phyloP scores from a whole-genome alignment of 2,888 invertebrate genomes.

The Sturmia bella region DNA sequence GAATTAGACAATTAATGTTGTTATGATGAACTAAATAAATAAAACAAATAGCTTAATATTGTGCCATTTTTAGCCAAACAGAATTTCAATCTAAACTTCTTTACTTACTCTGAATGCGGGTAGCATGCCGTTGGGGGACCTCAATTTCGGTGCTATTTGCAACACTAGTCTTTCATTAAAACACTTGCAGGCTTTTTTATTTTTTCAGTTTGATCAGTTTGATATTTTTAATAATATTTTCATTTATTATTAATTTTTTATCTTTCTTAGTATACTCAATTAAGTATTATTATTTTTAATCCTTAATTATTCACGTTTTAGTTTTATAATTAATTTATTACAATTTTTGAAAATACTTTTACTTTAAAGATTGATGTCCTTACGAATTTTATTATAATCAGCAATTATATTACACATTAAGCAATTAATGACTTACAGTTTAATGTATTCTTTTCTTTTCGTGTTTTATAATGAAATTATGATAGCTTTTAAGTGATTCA shows the following conservation, averaged over 20 bases:
- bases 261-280: conserved; percentile 60
- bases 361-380: conserved; percentile 59
- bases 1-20: too few species aligned
- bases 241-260: conserved; percentile 61
- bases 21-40: too few species aligned
- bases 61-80: too few species aligned
- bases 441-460: conserved; percentile 60
- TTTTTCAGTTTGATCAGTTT: conserved; percentile 5
- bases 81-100: too few species aligned
- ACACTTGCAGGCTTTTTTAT: too few species aligned
- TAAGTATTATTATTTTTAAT: conserved; percentile 66
- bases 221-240: conserved; percentile 71
- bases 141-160: too few species aligned
- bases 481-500: conserved; percentile 53
- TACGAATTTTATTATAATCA: conserved; percentile 69
- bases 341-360: conserved; percentile 78
- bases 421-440: conserved; percentile 67
- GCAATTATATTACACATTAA: conserved; percentile 70
- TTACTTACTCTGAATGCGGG: too few species aligned
- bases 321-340: conserved; percentile 78
- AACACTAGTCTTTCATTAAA: too few species aligned
- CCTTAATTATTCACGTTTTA: conserved; percentile 60
- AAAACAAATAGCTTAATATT: too few species aligned
- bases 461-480: conserved; percentile 59
- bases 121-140: too few species aligned